Base-by-base conservation (phyloP, 2,797 vertebrate species). In the Limosa lapponica region DNA sequence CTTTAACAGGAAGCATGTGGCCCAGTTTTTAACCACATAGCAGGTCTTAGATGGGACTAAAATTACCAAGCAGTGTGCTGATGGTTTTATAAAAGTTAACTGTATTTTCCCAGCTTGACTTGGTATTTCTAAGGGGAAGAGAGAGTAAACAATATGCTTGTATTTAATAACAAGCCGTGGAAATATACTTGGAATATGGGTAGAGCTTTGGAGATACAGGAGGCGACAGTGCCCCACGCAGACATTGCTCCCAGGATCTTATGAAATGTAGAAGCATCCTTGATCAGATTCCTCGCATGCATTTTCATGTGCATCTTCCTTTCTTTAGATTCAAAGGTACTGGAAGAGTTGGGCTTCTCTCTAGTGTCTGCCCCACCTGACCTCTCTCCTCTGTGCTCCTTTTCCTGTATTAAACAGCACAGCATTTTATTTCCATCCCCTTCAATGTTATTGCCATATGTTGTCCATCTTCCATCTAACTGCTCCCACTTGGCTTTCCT, bases 211-310 rank as follows among this genome's bases (percentile, higher is more conserved):
- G 85, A 93, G 59, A 25, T 73, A 20, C 9, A 23, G 51, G 16
- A n/a, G 25, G 17, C 0, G 0, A 57, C n/a, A 55, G 25, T 7
- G 2, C 32, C 52, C 41, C 37, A 52, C 0, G 0, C 2, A 58
- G 46, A 65, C 23, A 13, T 49, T 23, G 15, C 43, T 88, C 36
- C 48, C 48, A 23, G 28, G 72, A 34, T 75, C 36, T 62, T 34
- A 39, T 1, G 16, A 66, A 75, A 11, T 6, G 18, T 54, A 65
- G 65, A 34, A 69, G 25, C n/a, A 41, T n/a, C 58, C 3, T 9
- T 61, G 54, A 19, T 67, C 57, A 57, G 8, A 32, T 30, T 79
- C 62, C 48, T 80, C 44, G 43, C 24, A 58, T 4, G 3, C 19
- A 32, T 62, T 13, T 20, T 25, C 54, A 32, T 39, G 4, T 30